Conservation (phyloP, 2,888 invertebrate genomes). For the Tenthredo notha region DNA sequence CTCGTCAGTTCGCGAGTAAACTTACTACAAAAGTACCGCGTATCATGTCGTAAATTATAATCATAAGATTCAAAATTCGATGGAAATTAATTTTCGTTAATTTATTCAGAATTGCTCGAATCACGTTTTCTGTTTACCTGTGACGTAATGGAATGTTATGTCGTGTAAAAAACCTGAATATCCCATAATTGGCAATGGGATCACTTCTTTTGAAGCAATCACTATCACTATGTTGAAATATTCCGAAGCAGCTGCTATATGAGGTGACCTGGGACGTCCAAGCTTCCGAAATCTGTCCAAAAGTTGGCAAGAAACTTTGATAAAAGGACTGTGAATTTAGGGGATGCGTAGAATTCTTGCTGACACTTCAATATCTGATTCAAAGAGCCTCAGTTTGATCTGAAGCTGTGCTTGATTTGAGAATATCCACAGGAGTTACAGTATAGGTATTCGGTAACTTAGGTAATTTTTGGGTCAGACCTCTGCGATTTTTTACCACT, state of each 20-base stretch:
- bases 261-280: background rate
- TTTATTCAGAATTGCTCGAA: too few species aligned
- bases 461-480: too few species aligned
- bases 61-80: too few species aligned
- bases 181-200: background rate
- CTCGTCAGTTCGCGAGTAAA: too few species aligned
- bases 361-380: background rate
- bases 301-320: background rate
- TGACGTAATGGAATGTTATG: background rate
- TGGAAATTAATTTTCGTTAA: too few species aligned
- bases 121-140: too few species aligned
- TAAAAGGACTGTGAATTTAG: background rate
- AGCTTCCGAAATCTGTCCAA: background rate
- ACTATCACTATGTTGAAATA: background rate
- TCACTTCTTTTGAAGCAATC: too few species aligned
- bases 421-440: background rate
- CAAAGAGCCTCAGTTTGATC: background rate
- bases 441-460: too few species aligned
- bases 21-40: too few species aligned
- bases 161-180: background rate
- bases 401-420: background rate
- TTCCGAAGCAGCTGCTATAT: background rate
- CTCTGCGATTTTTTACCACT: too few species aligned
- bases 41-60: too few species aligned
- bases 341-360: background rate